These are phyloP conservation scores for Genyomyrus donnyi DNA, from an alignment of 2,113 vertebrate species.

Conservation along the genomic window DNA sequence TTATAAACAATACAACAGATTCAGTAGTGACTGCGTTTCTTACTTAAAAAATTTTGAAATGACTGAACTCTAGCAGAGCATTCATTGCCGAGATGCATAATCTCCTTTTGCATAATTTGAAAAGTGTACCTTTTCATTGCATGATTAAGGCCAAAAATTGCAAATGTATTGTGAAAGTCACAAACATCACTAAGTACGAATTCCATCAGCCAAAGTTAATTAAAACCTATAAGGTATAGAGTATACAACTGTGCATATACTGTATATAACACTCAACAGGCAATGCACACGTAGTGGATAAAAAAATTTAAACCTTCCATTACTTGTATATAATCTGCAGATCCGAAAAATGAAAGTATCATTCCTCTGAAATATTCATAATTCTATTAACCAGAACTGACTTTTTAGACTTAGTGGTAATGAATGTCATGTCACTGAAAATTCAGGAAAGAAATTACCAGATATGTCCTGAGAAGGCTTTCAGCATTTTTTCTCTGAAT, in stretches of 20 bases:
- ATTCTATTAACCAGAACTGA: neutral
- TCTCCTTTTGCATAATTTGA: neutral
- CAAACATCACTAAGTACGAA: neutral
- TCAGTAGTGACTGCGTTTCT: neutral
- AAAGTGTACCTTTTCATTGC: neutral
- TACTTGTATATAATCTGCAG: neutral
- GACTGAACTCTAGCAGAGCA: neutral
- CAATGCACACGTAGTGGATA: neutral
- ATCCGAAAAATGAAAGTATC: neutral
- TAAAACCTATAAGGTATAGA: neutral
- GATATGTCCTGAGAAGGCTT: neutral
- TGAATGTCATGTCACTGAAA: neutral
- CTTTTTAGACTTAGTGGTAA: neutral
- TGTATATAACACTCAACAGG: neutral
- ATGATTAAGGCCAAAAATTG: neutral
- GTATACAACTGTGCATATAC: neutral
- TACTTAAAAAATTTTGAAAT: neutral
- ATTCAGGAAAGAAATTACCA: neutral
- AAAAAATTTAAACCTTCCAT: neutral
- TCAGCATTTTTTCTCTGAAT: neutral
- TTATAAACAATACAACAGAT: neutral
- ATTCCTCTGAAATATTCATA: neutral
- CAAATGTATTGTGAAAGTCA: neutral
- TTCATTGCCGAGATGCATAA: neutral
- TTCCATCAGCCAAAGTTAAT: neutral